A percentile compares a stretch with the other conserved stretches of the same genome.
Evolutionary conservation across 2,797 vertebrate genomes (phyloP).

Genomic region (Poliocrania exsul): DNA sequence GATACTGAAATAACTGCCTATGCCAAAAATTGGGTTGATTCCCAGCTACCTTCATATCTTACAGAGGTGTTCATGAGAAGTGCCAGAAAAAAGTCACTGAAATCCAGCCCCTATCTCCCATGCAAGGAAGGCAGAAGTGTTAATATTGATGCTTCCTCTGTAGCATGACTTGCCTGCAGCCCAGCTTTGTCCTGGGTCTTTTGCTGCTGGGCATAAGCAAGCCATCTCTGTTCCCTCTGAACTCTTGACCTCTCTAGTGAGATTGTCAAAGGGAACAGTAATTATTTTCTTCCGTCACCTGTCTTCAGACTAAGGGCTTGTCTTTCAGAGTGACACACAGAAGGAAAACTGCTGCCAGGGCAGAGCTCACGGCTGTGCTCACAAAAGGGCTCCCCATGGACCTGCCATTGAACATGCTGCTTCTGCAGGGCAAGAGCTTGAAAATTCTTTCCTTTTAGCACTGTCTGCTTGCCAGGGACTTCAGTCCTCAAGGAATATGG

Average conservation of each 20-base stretch:
- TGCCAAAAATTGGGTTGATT: not conserved
- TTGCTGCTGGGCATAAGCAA: not conserved
- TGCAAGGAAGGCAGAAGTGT: not conserved
- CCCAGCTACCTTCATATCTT: not conserved
- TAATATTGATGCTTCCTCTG: not conserved
- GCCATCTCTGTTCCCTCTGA: not conserved
- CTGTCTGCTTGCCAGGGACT: not conserved
- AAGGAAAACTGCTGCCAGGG: not conserved
- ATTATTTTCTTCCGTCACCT: not conserved
- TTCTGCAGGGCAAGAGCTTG: not conserved
- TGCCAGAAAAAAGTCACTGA: not conserved
- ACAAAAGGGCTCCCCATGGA: fast-evolving
- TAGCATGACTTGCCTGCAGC: not conserved
- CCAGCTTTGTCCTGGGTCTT: not conserved
- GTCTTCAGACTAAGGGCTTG: not conserved
- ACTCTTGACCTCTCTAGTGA: not conserved
- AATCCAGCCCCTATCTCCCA: not conserved
- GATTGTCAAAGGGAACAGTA: not conserved
- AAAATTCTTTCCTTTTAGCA: not conserved
- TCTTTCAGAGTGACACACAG: not conserved
- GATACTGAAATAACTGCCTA: not conserved
- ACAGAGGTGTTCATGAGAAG: not conserved
- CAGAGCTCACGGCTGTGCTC: not conserved
- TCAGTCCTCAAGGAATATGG: not conserved
- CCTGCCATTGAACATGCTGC: fast-evolving